Evolutionary conservation across 2,113 vertebrate genomes (phyloP).

Genomic region (Apaloderma vittatum): DNA sequence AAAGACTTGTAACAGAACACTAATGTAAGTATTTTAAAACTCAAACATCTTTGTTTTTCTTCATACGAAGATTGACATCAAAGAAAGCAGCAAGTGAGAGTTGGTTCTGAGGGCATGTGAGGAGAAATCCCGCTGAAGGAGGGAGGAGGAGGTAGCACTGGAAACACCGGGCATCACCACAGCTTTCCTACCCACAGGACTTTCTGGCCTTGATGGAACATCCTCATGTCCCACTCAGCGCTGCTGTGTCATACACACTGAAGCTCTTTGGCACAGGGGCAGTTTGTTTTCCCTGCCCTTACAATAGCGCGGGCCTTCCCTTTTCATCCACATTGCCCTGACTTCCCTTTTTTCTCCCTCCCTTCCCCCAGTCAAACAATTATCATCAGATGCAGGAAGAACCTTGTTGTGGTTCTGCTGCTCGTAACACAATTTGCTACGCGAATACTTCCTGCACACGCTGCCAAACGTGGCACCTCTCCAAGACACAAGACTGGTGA

Average conservation of each 20-base stretch:
- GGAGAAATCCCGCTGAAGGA: neutral
- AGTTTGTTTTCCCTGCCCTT: constrained; percentile 15
- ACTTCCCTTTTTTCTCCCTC: constrained; percentile 24
- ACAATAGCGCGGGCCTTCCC: neutral
- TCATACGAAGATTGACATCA: constrained; percentile 4
- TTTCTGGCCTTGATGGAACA: neutral
- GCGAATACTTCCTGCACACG: constrained; percentile 53
- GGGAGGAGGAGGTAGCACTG: neutral
- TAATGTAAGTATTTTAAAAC: constrained; percentile 46
- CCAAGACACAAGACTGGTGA: neutral
- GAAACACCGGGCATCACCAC: neutral
- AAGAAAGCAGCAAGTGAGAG: neutral
- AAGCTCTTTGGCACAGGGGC: neutral
- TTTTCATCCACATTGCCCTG: neutral
- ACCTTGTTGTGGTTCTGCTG: constrained; percentile 62
- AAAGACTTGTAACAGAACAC: constrained; percentile 37
- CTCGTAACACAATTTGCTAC: constrained; percentile 67
- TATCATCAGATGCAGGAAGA: constrained; percentile 67
- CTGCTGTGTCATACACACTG: neutral
- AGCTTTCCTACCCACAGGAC: neutral
- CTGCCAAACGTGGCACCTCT: constrained; percentile 40
- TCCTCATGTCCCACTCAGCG: neutral
- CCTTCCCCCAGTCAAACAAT: neutral
- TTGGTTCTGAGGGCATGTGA: neutral
- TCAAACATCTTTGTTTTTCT: constrained; percentile 8